A percentile compares a stretch with the other conserved stretches of the same genome.
Conservation (phyloP, 35 echinoderm and acorn worm species). For the Heliocidaris erythrogramma region DNA sequence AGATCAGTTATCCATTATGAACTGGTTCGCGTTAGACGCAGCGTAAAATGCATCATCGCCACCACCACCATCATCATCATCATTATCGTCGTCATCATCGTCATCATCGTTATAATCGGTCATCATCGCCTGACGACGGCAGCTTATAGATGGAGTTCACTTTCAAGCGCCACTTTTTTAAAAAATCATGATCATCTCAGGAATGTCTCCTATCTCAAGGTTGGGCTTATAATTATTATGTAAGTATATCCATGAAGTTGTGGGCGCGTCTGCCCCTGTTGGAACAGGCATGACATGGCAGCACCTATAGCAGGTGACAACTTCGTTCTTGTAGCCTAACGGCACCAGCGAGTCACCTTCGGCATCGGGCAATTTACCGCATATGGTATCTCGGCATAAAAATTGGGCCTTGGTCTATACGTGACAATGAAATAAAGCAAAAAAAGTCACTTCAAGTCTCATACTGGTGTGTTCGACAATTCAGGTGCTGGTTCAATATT, state of each 20-base stretch:
- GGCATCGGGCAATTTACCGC: too few species aligned
- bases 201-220: neutral
- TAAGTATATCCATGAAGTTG: too few species aligned
- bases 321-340: too few species aligned
- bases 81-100: too few species aligned
- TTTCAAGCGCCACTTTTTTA: neutral
- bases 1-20: too few species aligned
- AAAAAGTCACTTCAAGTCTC: neutral
- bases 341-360: too few species aligned
- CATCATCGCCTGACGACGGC: neutral
- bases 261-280: too few species aligned
- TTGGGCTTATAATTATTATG: neutral
- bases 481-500: neutral
- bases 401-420: too few species aligned
- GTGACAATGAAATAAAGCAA: neutral
- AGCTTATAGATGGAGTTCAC: neutral
- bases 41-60: neutral
- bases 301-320: neutral
- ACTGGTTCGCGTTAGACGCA: neutral
- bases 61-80: neutral
- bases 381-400: too few species aligned
- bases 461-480: constrained; percentile 35
- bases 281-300: too few species aligned
- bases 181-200: neutral
- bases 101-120: too few species aligned